phyloP scores from a whole-genome alignment of 2,113 vertebrate genomes.

The Barnardius zonarius region DNA sequence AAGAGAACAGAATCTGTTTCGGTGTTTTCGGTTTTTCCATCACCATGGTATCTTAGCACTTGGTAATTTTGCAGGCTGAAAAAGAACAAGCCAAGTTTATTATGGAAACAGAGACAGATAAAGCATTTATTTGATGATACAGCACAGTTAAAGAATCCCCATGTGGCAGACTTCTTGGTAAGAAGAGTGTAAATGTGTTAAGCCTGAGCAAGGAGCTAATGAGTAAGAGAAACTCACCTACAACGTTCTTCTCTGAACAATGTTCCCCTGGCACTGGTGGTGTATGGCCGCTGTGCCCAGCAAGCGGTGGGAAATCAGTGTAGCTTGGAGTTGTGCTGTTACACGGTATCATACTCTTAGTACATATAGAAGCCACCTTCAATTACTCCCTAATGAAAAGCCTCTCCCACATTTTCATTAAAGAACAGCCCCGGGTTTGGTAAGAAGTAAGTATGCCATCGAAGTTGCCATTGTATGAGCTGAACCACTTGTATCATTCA shows the following conservation, averaged over 20 bases:
- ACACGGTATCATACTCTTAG: background rate
- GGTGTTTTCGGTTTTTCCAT: conserved; percentile 8
- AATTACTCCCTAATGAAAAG: background rate
- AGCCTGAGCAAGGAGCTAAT: background rate
- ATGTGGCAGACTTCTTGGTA: background rate
- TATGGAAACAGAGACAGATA: background rate
- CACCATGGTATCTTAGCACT: background rate
- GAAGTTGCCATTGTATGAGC: background rate
- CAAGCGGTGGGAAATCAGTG: background rate
- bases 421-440: background rate
- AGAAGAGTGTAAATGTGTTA: background rate
- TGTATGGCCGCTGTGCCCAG: background rate
- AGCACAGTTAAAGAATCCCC: background rate
- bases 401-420: background rate
- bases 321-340: background rate
- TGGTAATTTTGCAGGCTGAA: conserved; percentile 19
- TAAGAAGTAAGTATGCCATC: background rate
- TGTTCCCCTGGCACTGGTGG: background rate
- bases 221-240: background rate
- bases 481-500: background rate
- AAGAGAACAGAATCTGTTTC: background rate
- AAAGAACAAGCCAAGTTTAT: conserved; percentile 32
- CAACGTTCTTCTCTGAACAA: background rate
- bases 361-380: background rate
- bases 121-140: background rate